phyloP scores from a whole-genome alignment of 2,797 vertebrate species.

The Tangara arthus region DNA sequence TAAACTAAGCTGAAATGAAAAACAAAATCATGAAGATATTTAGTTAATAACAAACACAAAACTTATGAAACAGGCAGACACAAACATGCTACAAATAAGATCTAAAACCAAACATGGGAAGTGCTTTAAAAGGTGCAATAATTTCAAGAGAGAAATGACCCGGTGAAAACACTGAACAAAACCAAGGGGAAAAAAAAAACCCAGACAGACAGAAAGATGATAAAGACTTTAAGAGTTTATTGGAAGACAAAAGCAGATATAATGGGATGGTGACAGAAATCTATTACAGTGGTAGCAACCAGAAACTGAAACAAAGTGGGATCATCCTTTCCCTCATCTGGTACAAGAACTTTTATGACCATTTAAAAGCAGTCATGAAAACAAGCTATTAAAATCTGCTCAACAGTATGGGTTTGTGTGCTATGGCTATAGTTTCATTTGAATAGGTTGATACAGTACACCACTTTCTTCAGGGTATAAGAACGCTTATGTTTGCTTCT shows the following conservation, averaged over 20 bases:
- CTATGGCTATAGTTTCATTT: not conserved
- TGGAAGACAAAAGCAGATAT: conserved; percentile 72
- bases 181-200: conserved; percentile 9
- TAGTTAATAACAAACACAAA: not conserved
- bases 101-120: not conserved
- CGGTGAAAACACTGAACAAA: conserved; percentile 12
- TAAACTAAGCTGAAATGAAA: not conserved
- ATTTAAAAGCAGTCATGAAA: conserved; percentile 9
- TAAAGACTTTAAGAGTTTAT: conserved; percentile 76
- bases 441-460: not conserved
- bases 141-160: not conserved
- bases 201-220: conserved; percentile 70
- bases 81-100: not conserved
- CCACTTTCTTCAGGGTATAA: not conserved
- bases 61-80: not conserved
- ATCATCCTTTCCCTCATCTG: not conserved
- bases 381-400: not conserved
- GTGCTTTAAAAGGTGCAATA: not conserved
- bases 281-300: conserved; percentile 60
- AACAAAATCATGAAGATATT: not conserved
- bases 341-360: not conserved
- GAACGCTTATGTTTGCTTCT: not conserved
- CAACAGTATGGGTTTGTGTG: not conserved
- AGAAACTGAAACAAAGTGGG: conserved; percentile 29
- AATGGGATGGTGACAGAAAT: conserved; percentile 64